Evolutionary conservation across 2,113 vertebrate species (phyloP).

Genomic region (Cyanoramphus novaezelandiae): DNA sequence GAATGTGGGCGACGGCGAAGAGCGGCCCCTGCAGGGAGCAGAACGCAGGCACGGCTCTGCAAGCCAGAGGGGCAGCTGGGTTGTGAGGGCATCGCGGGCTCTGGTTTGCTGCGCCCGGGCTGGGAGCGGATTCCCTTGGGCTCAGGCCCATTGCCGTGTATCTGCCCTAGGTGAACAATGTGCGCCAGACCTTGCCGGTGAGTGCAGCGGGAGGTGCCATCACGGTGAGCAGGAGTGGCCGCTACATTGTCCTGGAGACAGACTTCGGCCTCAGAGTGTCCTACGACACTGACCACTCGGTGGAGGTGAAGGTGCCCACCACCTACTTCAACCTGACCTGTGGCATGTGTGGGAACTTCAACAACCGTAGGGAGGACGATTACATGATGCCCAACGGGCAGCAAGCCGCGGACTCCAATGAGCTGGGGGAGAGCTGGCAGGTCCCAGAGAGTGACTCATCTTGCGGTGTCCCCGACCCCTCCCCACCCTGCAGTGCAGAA

Average conservation of each 20-base stretch:
- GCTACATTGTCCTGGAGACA: conserved; percentile 72
- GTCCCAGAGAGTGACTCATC: not conserved
- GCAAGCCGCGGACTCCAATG: conserved; percentile 33
- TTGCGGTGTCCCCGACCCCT: conserved; percentile 43
- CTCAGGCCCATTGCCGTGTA: not conserved
- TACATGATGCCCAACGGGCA: conserved; percentile 64
- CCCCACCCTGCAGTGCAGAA: conserved; percentile 65
- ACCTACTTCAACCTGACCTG: conserved; percentile 75
- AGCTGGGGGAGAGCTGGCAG: conserved; percentile 75
- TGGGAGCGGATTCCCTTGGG: not conserved
- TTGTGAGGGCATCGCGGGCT: not conserved
- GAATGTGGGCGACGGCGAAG: rapidly evolving
- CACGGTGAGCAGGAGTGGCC: conserved; percentile 64
- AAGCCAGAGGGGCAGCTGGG: rapidly evolving
- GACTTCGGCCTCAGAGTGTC: conserved; percentile 74
- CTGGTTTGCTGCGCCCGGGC: rapidly evolving
- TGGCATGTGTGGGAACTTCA: conserved; percentile 88
- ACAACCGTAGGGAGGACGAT: conserved; percentile 73
- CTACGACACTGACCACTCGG: conserved; percentile 71
- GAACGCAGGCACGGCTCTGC: not conserved
- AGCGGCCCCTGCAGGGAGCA: not conserved
- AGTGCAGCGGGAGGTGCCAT: conserved; percentile 50
- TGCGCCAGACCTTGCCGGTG: conserved; percentile 79
- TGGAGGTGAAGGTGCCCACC: conserved; percentile 76
- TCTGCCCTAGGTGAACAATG: conserved; percentile 76